Base-by-base conservation (phyloP, 1,140 invertebrate species). In the Aricia agestis region DNA sequence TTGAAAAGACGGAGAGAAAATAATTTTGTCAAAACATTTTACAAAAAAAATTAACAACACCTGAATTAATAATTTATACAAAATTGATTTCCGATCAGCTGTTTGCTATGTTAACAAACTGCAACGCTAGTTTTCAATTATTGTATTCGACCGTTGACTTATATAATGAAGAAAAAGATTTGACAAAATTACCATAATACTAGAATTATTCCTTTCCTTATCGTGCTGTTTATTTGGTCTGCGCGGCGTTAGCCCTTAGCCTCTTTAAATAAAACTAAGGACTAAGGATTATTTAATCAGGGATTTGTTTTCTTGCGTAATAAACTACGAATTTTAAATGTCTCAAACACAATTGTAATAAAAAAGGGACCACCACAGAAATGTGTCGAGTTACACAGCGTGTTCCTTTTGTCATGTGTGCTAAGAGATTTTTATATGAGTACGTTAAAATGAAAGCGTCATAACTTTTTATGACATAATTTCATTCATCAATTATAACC, bases 361-460 rank as follows among this genome's bases (percentile, higher is more conserved):
- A 69, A 69, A 69, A 69, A 69, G 61, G 68, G 68, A 69, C 68
- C 68, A 69, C 68, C 68, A 69, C 59, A 69, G 68, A 69, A 69
- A 69, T n/a, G 17, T 69, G 58, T 32, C 2, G 61, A 61, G 9
- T 69, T 69, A 63, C 63, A 69, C 68, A 63, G 68, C 17, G 3
- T 69, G 68, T 36, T 10, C 1, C 31, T 59, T 59, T 58, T 9
- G 45, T 52, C 45, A 52, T 36, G 36, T 36, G 36, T 6, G 36
- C 6, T 7, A 36, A 36, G 36, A 36, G 36, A 6, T 36, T 36
- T 36, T 36, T 36, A 7, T 36, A 36, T 36, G 36, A 36, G 36
- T 9, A 36, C 5, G 6, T 36, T 36, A 36, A 36, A 25, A 25
- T 25, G 25, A 25, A 36, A 6, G 36, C 36, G 36, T 36, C 36